Evolutionary conservation across 2,113 vertebrate genomes (phyloP).

Genomic region (Platichthys stellatus): DNA sequence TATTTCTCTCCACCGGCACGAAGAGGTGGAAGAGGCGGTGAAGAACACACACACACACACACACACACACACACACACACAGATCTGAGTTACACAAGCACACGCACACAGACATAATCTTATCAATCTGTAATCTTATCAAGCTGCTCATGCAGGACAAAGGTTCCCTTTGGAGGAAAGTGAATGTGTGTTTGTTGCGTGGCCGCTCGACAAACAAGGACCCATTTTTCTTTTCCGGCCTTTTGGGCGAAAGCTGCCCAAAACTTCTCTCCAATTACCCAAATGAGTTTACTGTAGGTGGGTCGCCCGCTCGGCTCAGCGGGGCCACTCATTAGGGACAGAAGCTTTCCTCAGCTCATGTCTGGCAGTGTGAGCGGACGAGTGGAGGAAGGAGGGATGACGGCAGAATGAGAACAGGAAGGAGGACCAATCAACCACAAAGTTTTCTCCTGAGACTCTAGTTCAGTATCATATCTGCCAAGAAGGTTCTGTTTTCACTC

Average conservation of each 20-base stretch:
- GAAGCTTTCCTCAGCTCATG: slow-evolving; percentile 37
- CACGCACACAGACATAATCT: slow-evolving; percentile 23
- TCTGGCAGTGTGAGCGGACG: slow-evolving; percentile 12
- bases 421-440: not conserved
- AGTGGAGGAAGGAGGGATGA: not conserved
- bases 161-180: slow-evolving; percentile 43
- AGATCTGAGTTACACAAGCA: not conserved
- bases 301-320: slow-evolving; percentile 12
- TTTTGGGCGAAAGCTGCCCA: slow-evolving; percentile 41
- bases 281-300: slow-evolving; percentile 54
- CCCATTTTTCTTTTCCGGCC: slow-evolving; percentile 41
- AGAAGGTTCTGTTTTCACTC: too few relatives aligned
- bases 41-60: slow-evolving; percentile 8
- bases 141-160: slow-evolving; percentile 67
- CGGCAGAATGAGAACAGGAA: not conserved
- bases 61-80: slow-evolving; percentile 7
- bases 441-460: too few relatives aligned
- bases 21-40: not conserved
- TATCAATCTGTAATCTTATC: slow-evolving; percentile 69
- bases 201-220: slow-evolving; percentile 39
- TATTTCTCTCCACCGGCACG: not conserved
- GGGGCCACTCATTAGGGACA: slow-evolving; percentile 65
- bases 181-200: slow-evolving; percentile 13
- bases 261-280: slow-evolving; percentile 66
- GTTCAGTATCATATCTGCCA: too few relatives aligned